phyloP scores from a whole-genome alignment of 2,113 vertebrate species.

The Xiphias gladius region DNA sequence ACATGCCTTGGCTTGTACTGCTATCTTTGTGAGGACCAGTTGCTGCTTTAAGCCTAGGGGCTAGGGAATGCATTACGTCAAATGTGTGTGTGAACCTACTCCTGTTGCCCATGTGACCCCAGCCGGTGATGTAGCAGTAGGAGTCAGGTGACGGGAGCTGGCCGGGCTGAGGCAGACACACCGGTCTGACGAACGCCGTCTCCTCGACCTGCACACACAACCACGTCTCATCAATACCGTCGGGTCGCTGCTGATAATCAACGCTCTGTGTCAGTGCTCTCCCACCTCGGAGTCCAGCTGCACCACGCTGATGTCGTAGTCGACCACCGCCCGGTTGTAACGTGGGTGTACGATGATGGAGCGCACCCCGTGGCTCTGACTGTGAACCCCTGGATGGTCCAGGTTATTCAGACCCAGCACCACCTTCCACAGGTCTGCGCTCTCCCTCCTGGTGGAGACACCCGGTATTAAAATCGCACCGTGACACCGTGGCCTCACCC shows the following conservation, averaged over 20 bases:
- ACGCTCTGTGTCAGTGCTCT: rapidly evolving
- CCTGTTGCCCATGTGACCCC: constrained; percentile 96
- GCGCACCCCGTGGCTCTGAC: constrained; percentile 89
- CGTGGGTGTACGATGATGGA: constrained; percentile 93
- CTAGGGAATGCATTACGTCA: not conserved
- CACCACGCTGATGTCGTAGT: constrained; percentile 97
- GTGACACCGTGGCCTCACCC: too few species aligned
- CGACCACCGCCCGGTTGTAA: constrained; percentile 93
- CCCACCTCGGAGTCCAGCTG: constrained; percentile 85
- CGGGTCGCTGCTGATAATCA: rapidly evolving
- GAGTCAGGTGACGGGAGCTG: constrained; percentile 88
- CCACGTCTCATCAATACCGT: not conserved
- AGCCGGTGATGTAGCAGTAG: constrained; percentile 98
- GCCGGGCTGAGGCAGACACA: constrained; percentile 87
- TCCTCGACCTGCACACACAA: constrained; percentile 79
- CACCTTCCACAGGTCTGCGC: constrained; percentile 91
- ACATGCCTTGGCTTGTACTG: too few species aligned
- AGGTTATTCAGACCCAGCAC: constrained; percentile 95
- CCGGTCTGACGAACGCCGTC: constrained; percentile 90
- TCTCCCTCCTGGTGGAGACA: constrained; percentile 86
- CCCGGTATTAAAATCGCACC: not conserved
- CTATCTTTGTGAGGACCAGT: too few species aligned
- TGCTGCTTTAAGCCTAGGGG: too few species aligned
- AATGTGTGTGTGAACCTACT: constrained; percentile 85
- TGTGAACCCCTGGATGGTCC: constrained; percentile 90